Base-by-base conservation (phyloP, 2,888 invertebrate species). In the Sphaeridia pumilis region DNA sequence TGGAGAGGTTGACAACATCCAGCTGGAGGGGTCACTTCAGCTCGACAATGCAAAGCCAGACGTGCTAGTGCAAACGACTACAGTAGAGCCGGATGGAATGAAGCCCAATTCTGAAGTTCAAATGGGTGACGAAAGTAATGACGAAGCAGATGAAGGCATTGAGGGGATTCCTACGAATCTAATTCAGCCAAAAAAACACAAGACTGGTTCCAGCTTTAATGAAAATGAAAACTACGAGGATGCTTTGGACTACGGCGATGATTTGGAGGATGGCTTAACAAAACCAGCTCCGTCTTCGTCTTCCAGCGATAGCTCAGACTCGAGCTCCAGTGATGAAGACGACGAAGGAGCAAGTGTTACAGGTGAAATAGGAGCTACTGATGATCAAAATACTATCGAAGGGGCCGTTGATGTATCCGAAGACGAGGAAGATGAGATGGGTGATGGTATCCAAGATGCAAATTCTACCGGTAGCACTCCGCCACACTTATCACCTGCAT, bases 341-440 rank as follows among this genome's bases (percentile, higher is more conserved):
- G 7, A 7, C 7, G 10, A 31, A 31, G 7, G 10, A 31, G 34
- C 7, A 12, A 12, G 7, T 31, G 34, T 12, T 31, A 12, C 12
- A 31, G 34, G 12, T 31, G n/a, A 17, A 3, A 36, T 17, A 31
- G 12, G 12, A 12, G 12, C 12, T 7, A 31, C 7, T 31, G 12
- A 31, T 31, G 31, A 12, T 12, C 12, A 12, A 12, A 12, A 7
- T 31, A 31, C 10, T 36, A 20, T 17, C 3, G n/a, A n/a, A n/a
- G n/a, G n/a, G n/a, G n/a, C n/a, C 17, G 38, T 17, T 17, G 38
- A 38, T 14, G 38, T 38, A 2, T 49, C 49, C 21, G 49, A 49
- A 20, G 49, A 49, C 12, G 49, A 48, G 20, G 48, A 48, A n/a
- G 48, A 41, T 3, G 48, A 48, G 41, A 36, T 47, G 5, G 22